Evolutionary conservation across 92 coral and sea anemone species (phyloP).

Genomic region (Porites lobata): DNA sequence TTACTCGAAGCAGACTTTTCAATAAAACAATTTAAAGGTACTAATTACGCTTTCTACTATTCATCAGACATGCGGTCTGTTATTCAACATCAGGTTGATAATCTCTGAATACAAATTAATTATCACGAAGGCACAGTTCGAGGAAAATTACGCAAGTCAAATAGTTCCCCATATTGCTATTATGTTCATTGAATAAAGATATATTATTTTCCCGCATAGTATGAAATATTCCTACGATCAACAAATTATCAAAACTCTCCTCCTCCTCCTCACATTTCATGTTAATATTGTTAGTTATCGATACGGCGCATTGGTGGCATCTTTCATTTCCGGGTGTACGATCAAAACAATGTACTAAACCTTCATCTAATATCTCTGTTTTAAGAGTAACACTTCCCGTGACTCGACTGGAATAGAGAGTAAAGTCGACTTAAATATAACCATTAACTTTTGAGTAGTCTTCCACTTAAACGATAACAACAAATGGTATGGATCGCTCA

Average conservation of each 20-base stretch:
- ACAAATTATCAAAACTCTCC: neutral
- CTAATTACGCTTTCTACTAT: neutral
- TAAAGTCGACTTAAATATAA: neutral
- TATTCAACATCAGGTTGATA: neutral
- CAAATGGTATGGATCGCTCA: neutral
- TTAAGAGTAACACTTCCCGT: neutral
- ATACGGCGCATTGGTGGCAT: neutral
- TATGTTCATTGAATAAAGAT: neutral
- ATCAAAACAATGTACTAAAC: neutral
- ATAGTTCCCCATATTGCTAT: neutral
- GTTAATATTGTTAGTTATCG: neutral
- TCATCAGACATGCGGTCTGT: neutral
- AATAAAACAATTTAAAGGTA: neutral
- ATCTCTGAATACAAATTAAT: conserved; percentile 21
- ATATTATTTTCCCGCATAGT: neutral
- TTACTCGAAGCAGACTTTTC: neutral
- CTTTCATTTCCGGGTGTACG: neutral
- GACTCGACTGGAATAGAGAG: neutral
- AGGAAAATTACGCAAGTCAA: neutral
- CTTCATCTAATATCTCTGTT: too few species aligned
- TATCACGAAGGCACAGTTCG: neutral
- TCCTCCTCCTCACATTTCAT: neutral
- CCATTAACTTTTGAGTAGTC: neutral
- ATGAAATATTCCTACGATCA: neutral
- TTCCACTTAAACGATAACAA: neutral